Conservation (phyloP, 2,888 invertebrate species). For the Parnassius smintheus region DNA sequence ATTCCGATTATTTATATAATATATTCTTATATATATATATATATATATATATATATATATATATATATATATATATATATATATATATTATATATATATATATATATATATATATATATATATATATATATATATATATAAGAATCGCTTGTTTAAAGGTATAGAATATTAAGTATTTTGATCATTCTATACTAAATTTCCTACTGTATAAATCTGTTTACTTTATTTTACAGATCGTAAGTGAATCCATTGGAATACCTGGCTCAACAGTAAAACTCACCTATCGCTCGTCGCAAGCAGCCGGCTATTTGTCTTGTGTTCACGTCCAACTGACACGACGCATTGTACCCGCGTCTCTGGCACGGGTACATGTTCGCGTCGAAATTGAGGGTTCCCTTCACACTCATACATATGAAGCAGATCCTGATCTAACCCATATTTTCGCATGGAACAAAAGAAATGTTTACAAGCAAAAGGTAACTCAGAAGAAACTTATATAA, state of each 20-base stretch:
- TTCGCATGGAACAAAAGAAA: conserved; percentile 99
- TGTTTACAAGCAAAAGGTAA: conserved; percentile 96
- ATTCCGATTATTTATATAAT: too few species aligned
- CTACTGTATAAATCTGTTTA: not conserved
- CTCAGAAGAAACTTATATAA: not conserved
- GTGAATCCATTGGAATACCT: conserved; percentile 96
- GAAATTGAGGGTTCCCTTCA: conserved; percentile 96
- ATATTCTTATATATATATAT: too few species aligned
- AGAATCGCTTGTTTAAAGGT: too few species aligned
- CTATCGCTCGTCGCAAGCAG: conserved; percentile 97
- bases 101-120: too few species aligned
- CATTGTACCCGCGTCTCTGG: conserved; percentile 88
- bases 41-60: too few species aligned
- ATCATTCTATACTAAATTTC: too few species aligned
- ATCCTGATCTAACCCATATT: conserved; percentile 95
- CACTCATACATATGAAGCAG: conserved; percentile 96
- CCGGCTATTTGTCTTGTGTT: conserved; percentile 96
- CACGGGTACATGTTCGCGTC: conserved; percentile 94
- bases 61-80: too few species aligned
- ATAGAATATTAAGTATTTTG: too few species aligned
- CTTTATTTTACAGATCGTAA: conserved; percentile 87
- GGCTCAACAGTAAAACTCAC: conserved; percentile 96
- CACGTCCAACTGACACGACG: conserved; percentile 93
- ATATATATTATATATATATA: too few species aligned
- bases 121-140: too few species aligned